Evolutionary conservation across 2,113 vertebrate genomes (phyloP).

Genomic region (Tautogolabrus adspersus): DNA sequence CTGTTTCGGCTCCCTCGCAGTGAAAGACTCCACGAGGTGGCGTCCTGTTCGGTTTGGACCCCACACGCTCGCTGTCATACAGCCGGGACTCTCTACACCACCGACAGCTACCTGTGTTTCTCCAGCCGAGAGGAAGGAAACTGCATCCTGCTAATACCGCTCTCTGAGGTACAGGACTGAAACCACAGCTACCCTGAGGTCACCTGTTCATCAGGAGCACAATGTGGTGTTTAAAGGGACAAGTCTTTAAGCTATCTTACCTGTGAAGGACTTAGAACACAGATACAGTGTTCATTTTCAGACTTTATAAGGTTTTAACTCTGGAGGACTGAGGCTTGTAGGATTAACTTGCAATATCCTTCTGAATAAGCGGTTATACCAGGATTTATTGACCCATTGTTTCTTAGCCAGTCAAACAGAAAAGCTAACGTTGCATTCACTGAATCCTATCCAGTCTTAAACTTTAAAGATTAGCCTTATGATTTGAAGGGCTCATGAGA

Average conservation of each 20-base stretch:
- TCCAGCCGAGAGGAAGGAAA: conserved; percentile 91
- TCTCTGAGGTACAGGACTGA: conserved; percentile 88
- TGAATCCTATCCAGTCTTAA: no score
- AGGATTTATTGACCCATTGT: no score
- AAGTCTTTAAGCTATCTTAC: no score
- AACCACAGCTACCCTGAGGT: neutral
- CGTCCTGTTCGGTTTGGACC: conserved; percentile 92
- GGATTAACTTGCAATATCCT: no score
- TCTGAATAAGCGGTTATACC: no score
- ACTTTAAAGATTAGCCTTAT: no score
- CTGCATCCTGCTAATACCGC: conserved; percentile 91
- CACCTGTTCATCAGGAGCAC: neutral
- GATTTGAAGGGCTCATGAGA: neutral
- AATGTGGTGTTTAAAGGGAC: no score
- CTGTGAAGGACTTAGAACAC: no score
- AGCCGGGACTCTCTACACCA: conserved; percentile 88
- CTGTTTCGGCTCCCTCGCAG: conserved; percentile 91
- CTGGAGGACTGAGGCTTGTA: neutral
- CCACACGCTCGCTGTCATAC: conserved; percentile 95
- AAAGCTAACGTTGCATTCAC: neutral
- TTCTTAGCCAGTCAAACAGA: neutral
- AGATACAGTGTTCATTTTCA: no score
- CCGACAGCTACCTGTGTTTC: conserved; percentile 94
- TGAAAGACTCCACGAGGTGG: conserved; percentile 87
- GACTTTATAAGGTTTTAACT: neutral